Conservation (phyloP, 2,797 vertebrate species). For the Xenops minutus region DNA sequence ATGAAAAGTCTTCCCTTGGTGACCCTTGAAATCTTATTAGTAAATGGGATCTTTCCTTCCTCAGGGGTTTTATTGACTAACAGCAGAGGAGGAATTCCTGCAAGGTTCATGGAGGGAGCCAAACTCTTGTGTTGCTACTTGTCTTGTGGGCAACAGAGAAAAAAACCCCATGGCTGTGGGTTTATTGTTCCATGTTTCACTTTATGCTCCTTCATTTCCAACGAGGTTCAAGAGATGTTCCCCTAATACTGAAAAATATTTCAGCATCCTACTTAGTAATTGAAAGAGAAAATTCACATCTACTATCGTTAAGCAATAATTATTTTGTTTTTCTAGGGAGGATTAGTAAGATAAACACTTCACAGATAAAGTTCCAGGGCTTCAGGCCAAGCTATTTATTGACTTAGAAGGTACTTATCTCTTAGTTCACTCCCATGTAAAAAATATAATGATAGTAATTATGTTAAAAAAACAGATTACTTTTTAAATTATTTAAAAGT, state of each 20-base stretch:
- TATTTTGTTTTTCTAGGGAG: conserved; percentile 56
- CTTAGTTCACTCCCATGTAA: conserved; percentile 47
- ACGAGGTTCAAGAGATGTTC: background rate
- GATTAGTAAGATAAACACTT: conserved; percentile 58
- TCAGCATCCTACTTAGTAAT: conserved; percentile 14
- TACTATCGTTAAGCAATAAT: conserved; percentile 65
- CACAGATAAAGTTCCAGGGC: conserved; percentile 33
- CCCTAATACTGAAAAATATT: background rate
- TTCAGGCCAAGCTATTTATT: conserved; percentile 61
- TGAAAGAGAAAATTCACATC: conserved; percentile 47
- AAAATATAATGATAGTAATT: conserved; percentile 66
- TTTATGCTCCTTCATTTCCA: background rate
- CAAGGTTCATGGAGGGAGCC: background rate
- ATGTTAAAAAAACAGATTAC: conserved; percentile 43
- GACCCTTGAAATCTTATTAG: conserved; percentile 55
- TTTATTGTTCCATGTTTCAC: background rate
- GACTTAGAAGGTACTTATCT: conserved; percentile 64
- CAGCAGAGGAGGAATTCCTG: background rate
- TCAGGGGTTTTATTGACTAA: background rate
- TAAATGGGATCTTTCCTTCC: conserved; percentile 34
- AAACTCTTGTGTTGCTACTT: background rate
- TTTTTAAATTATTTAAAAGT: conserved; percentile 70
- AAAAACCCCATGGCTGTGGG: background rate
- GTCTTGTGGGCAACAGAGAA: background rate
- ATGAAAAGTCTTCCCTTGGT: conserved; percentile 41